A percentile compares a stretch with the other conserved stretches of the same genome.
Conservation (phyloP, 2,888 invertebrate genomes). For the Elmis aenea region DNA sequence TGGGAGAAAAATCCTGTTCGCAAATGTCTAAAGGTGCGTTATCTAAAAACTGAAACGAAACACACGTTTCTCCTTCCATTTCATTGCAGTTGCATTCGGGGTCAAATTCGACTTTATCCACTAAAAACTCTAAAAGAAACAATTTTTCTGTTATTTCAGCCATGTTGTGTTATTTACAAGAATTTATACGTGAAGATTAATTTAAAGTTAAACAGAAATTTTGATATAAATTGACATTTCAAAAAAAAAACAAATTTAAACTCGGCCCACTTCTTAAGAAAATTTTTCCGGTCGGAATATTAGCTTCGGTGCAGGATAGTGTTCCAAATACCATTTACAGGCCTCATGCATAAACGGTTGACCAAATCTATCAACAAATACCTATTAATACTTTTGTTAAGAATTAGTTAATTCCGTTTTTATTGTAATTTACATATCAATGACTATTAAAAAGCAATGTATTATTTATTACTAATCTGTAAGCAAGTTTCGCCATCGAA, state of each 20-base stretch:
- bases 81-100: slow-evolving; percentile 38
- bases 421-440: no score
- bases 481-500: no score
- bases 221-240: slow-evolving; percentile 9
- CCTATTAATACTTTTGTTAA: no score
- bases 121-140: slow-evolving; percentile 60
- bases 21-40: slow-evolving; percentile 58
- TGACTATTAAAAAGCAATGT: no score
- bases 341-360: slow-evolving; percentile 53
- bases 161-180: slow-evolving; percentile 29
- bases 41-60: slow-evolving; percentile 56
- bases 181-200: slow-evolving; percentile 12
- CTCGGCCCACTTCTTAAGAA: slow-evolving; percentile 1
- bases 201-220: slow-evolving; percentile 10
- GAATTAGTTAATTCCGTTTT: no score
- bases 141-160: slow-evolving; percentile 52
- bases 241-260: slow-evolving; percentile 6
- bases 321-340: slow-evolving; percentile 53
- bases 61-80: slow-evolving; percentile 52
- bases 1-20: slow-evolving; percentile 52
- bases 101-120: slow-evolving; percentile 48
- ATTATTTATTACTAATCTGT: no score
- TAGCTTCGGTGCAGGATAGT: slow-evolving; percentile 51
- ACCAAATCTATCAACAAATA: slow-evolving; percentile 48
- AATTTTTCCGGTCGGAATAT: slow-evolving; percentile 28